Conservation (phyloP, 2,888 invertebrate genomes). For the Luperina testacea region DNA sequence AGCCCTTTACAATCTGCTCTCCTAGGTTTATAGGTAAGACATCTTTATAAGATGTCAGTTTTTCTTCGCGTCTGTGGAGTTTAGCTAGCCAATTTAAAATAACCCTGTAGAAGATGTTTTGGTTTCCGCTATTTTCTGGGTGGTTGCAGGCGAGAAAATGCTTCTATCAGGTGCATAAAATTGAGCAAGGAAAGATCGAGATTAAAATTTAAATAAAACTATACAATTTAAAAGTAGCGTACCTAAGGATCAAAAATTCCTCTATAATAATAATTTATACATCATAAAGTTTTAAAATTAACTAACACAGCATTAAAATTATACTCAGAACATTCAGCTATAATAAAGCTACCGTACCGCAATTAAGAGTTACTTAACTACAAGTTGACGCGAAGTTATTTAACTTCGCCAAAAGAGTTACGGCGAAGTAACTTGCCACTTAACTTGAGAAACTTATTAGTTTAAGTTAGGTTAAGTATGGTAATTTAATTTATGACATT, state of each 20-base stretch:
- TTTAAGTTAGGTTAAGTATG: constrained; percentile 58
- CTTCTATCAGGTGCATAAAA: not conserved
- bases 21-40: no score
- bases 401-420: constrained; percentile 63
- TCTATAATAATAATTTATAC: not conserved
- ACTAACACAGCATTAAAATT: constrained; percentile 34
- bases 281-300: constrained; percentile 3
- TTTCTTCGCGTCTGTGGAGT: no score
- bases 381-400: constrained; percentile 61
- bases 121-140: not conserved
- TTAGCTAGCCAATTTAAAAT: no score
- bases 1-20: no score
- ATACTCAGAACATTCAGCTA: constrained; percentile 15
- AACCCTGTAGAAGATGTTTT: no score
- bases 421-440: constrained; percentile 67
- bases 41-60: no score
- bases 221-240: not conserved
- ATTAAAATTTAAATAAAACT: not conserved
- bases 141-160: not conserved
- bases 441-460: constrained; percentile 58
- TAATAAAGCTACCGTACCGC: constrained; percentile 41
- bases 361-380: constrained; percentile 56
- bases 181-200: not conserved
- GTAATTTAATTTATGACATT: constrained; percentile 66
- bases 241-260: not conserved